Base-by-base conservation (phyloP, 1,140 invertebrate genomes). In the Vollenhovia emeryi region DNA sequence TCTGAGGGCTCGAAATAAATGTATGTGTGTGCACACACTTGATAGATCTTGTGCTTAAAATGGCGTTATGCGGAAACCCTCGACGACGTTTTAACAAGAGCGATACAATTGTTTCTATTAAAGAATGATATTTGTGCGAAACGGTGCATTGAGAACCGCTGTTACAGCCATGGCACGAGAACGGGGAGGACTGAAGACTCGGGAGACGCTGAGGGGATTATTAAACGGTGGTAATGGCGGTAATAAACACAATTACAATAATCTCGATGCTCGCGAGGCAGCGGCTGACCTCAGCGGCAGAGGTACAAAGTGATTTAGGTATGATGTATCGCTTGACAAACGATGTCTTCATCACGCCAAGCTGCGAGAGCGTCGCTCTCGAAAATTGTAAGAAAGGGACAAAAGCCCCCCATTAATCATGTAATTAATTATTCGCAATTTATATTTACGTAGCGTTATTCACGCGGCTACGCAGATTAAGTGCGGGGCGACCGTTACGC, bases 161-260 rank as follows among this genome's bases (percentile, higher is more conserved):
- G 68, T 33, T 48, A 33, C 15, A 64, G 64, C 40, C 24, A n/a
- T n/a, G n/a, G n/a, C n/a, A 52, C 27, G 52, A 66, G 43, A 64
- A 57, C 2, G 18, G 36, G 45, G 79, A 86, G 85, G 21, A 82
- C 48, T 55, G 33, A 71, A 64, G 68, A 18, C 52, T 59, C 43
- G 48, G 60, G 27, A 71, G 48, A 73, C 36, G 52, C 59, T 50
- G 80, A 84, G 68, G 85, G 57, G 66, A 85, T 86, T 83, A 86
- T 86, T 86, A 86, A 86, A 86, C 85, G 85, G 80, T 86, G 85
- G 78, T 86, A 86, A 86, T 84, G 60, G 69, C 45, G 79, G 79
- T 82, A 84, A 86, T 86, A 86, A 84, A 84, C 66, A 86, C 69
- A 84, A 86, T 86, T 86, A 86, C 82, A 83, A 86, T 86, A 83